Evolutionary conservation across 2,113 vertebrate species (phyloP), one percentile per base, ranked within the genome.

Genomic region (Egretta garzetta): DNA sequence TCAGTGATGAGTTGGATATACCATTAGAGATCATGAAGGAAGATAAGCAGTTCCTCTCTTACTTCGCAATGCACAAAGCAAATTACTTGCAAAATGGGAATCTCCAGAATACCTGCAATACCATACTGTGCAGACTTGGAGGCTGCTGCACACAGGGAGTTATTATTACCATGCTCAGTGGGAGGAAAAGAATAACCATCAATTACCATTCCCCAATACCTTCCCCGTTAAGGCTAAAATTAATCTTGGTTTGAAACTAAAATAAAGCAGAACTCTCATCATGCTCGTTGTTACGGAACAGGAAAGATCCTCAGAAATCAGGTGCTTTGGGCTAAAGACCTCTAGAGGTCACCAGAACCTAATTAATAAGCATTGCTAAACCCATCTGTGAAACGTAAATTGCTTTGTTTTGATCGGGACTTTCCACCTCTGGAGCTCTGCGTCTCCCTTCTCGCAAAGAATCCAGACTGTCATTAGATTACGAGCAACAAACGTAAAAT

Each of bases 281-380:
- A 3, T 30, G 59, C 30, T 52, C 17, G 0, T 67, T 74, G 47
- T 75, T 93, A 26, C 1, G 4, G 33, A 66, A 76, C 55, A 52
- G 28, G 24, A 28, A 12, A 41, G 56, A 79, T 4, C 30, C 20
- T 55, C 62, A 59, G 63, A 67, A 96, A 90, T 27, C 49, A 74
- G 79, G 14, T 86, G 89, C 66, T 96, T 86, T 50, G 62, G 56
- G 55, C 28, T 79, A 24, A 33, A 22, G 56, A 85, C 97, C 98
- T 91, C 96, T 97, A 98, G 98, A 95, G 97, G 98, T 97, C 97
- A 92, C 93, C 96, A 96, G 55, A 94, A 45, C 75, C 91, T 73
- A 84, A 93, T 75, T 55, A 92, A 67, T 76, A 81, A 74, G 92
- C 75, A 10, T 30, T 0, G 58, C 63, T 17, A 16, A 59, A 47